Conservation (phyloP, 2,888 invertebrate genomes). For the Adelognathus sp. region DNA sequence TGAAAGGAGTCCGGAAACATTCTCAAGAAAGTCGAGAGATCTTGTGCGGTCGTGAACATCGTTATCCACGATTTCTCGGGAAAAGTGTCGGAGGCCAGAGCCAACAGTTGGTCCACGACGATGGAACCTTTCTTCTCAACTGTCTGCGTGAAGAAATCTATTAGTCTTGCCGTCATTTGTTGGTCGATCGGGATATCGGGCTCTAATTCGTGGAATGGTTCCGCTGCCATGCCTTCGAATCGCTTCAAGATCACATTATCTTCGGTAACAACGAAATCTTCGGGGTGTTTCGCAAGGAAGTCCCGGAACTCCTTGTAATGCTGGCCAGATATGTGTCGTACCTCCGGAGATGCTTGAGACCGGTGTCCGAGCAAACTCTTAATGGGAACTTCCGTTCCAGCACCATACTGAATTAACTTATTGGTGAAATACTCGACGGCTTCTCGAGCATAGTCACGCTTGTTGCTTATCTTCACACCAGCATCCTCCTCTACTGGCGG, state of each 20-base stretch:
- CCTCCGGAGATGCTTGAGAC: constrained; percentile 97
- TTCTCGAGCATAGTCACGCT: constrained; percentile 96
- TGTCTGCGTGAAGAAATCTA: constrained; percentile 92
- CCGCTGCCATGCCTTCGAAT: constrained; percentile 86
- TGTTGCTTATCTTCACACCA: constrained; percentile 83
- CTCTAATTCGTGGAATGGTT: constrained; percentile 86
- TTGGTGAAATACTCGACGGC: constrained; percentile 98
- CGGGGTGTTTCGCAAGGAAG: constrained; percentile 92
- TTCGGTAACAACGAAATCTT: constrained; percentile 90
- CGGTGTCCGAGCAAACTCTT: constrained; percentile 98
- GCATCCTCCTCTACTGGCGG: constrained; percentile 84
- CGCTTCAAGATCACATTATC: constrained; percentile 91
- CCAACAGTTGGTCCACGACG: constrained; percentile 93
- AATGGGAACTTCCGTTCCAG: constrained; percentile 97
- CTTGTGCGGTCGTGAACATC: constrained; percentile 95
- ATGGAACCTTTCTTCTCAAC: constrained; percentile 92
- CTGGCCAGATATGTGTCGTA: constrained; percentile 97
- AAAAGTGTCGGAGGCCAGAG: constrained; percentile 89
- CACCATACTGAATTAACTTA: constrained; percentile 97
- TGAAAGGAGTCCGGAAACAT: constrained; percentile 97
- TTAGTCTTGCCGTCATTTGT: constrained; percentile 90
- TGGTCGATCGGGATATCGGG: constrained; percentile 88
- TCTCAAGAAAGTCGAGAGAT: constrained; percentile 94
- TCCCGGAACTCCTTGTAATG: constrained; percentile 97
- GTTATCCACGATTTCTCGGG: constrained; percentile 91